Conservation (phyloP, 2,113 vertebrate species). For the Dendrocopos noguchii region DNA sequence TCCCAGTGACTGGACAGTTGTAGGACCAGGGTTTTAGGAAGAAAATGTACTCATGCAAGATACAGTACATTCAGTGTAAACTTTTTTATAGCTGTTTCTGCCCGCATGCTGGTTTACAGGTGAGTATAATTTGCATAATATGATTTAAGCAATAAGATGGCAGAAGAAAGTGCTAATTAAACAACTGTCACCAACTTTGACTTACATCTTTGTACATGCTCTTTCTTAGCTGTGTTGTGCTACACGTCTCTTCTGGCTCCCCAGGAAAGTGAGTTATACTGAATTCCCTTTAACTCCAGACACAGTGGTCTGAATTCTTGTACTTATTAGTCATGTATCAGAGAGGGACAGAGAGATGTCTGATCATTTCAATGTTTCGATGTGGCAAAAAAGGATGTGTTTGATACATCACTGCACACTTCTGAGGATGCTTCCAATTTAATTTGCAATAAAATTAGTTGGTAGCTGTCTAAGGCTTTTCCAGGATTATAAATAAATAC, state of each 20-base stretch:
- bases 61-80: accelerated
- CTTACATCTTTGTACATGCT: not conserved
- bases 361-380: not conserved
- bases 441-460: not conserved
- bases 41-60: not conserved
- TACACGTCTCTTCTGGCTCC: not conserved
- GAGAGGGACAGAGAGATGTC: not conserved
- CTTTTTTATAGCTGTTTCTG: not conserved
- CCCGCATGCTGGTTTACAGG: not conserved
- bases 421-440: not conserved
- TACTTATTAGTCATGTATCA: not conserved
- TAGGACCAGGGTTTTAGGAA: not conserved
- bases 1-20: not conserved
- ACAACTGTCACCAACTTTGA: not conserved
- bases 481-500: constrained; percentile 6
- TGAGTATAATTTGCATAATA: not conserved
- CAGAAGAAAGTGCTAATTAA: constrained; percentile 35
- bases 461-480: constrained; percentile 6
- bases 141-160: not conserved
- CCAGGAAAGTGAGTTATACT: not conserved
- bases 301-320: not conserved
- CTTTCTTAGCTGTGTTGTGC: not conserved
- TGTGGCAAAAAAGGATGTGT: not conserved
- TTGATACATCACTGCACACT: not conserved
- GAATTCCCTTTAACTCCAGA: not conserved